A percentile compares a stretch with the other conserved stretches of the same genome.
phyloP scores from a whole-genome alignment of 2,797 vertebrate species.

The Clarias pachynema region DNA sequence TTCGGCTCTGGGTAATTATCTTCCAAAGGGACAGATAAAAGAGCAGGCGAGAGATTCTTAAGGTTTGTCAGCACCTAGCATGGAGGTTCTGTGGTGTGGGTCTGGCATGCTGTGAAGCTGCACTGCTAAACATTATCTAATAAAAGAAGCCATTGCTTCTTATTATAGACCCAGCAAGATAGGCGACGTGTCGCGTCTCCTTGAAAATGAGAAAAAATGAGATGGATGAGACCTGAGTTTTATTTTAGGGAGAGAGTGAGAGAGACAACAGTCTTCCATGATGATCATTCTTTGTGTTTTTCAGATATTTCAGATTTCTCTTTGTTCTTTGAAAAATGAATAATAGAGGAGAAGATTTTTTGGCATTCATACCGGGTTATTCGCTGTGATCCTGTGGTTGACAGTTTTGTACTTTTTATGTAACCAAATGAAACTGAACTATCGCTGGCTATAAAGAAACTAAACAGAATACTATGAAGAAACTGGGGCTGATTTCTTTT shows the following conservation, averaged over 20 bases:
- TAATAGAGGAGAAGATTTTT: not conserved
- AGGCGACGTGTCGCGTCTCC: conserved; percentile 38
- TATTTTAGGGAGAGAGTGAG: conserved; percentile 15
- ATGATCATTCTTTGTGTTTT: conserved; percentile 7
- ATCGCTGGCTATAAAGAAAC: not conserved
- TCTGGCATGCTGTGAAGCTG: conserved; percentile 39
- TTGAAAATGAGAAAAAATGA: conserved; percentile 56
- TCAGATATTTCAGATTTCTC: not conserved
- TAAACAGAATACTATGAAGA: not conserved
- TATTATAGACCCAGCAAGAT: conserved; percentile 54
- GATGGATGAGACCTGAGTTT: conserved; percentile 55
- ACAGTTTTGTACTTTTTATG: not conserved
- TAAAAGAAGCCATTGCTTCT: conserved; percentile 55
- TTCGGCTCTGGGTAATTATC: conserved; percentile 51
- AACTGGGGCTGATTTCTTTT: not conserved
- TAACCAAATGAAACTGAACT: not conserved
- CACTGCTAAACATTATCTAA: conserved; percentile 54
- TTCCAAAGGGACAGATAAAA: conserved; percentile 50
- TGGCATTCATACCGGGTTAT: not conserved
- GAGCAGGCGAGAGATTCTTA: conserved; percentile 40
- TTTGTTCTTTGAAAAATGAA: not conserved
- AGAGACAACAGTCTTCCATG: not conserved
- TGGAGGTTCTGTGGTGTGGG: conserved; percentile 35
- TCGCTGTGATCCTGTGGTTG: not conserved
- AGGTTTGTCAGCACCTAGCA: conserved; percentile 46